phyloP scores from a whole-genome alignment of 2,797 vertebrate species.

The Vireo griseus region DNA sequence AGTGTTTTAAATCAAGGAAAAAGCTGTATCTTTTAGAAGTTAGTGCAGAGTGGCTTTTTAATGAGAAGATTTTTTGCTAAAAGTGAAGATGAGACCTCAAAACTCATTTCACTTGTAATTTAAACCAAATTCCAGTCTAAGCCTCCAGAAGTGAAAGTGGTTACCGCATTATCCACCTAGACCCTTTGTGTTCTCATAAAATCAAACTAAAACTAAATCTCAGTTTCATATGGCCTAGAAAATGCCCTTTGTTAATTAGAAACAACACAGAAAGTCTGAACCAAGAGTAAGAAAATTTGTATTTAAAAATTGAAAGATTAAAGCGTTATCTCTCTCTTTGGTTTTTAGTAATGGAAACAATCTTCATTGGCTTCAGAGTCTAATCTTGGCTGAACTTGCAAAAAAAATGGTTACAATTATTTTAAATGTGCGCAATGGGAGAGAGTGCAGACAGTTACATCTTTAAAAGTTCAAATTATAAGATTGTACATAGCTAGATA shows the following conservation, averaged over 20 bases:
- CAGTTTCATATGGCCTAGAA: constrained; percentile 23
- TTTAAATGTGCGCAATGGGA: not conserved
- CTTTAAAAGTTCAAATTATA: constrained; percentile 17
- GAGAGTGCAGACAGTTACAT: not conserved
- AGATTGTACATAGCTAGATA: not conserved
- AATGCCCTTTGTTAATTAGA: constrained; percentile 26
- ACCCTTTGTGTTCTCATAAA: not conserved
- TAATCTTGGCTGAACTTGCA: constrained; percentile 33
- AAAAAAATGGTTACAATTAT: constrained; percentile 20
- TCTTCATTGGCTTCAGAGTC: constrained; percentile 23
- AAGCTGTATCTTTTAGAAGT: not conserved
- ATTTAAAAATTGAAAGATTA: constrained; percentile 51
- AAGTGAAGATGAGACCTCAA: not conserved
- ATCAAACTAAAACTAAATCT: constrained; percentile 49
- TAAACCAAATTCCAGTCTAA: constrained; percentile 42
- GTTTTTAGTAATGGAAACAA: constrained; percentile 32
- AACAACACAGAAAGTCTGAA: constrained; percentile 24
- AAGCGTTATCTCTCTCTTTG: constrained; percentile 38
- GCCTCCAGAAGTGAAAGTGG: not conserved
- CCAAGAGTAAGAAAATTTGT: constrained; percentile 41
- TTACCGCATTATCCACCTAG: not conserved
- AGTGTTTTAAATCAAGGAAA: not conserved
- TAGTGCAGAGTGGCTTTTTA: not conserved
- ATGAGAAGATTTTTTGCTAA: not conserved
- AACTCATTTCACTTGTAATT: constrained; percentile 27